Evolutionary conservation across 64 coral and sea anemone genomes (phyloP).

Genomic region (Stichodactyla mertensii): DNA sequence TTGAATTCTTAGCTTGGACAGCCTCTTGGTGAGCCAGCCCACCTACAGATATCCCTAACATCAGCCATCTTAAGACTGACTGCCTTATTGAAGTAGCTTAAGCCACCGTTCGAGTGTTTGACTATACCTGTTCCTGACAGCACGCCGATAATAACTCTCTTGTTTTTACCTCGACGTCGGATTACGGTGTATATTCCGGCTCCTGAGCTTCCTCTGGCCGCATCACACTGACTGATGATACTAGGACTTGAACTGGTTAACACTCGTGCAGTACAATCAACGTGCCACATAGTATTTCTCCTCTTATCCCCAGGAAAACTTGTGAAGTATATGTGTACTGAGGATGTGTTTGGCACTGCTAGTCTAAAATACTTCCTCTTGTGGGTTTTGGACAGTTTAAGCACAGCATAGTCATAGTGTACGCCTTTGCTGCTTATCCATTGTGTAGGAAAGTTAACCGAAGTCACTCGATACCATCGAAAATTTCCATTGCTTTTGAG

Average conservation of each 20-base stretch:
- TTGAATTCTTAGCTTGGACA: background rate
- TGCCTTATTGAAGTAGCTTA: conserved; percentile 27
- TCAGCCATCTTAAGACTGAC: conserved; percentile 48
- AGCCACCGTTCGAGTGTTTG: background rate
- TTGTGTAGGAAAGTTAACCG: conserved; percentile 16
- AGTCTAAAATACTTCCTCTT: conserved; percentile 44
- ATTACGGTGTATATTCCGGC: conserved; percentile 53
- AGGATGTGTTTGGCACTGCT: background rate
- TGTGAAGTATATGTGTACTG: conserved; percentile 56
- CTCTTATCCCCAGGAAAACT: conserved; percentile 81
- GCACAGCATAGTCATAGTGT: conserved; percentile 63
- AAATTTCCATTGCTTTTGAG: conserved; percentile 42
- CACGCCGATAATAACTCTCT: conserved; percentile 57
- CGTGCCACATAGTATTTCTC: conserved; percentile 49
- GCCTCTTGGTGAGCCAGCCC: conserved; percentile 21
- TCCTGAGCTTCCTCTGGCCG: conserved; percentile 58
- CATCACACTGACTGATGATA: conserved; percentile 60
- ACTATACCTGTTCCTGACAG: conserved; percentile 34
- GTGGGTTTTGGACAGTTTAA: conserved; percentile 38
- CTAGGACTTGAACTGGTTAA: conserved; percentile 2
- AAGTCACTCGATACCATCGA: conserved; percentile 33
- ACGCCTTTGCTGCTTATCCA: conserved; percentile 33
- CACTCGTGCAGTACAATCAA: conserved; percentile 43
- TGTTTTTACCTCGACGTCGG: background rate
- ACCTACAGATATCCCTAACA: conserved; percentile 57